These are phyloP conservation scores for Caprella mutica DNA, from an alignment of 2,888 invertebrate species.

Conservation along the genomic window DNA sequence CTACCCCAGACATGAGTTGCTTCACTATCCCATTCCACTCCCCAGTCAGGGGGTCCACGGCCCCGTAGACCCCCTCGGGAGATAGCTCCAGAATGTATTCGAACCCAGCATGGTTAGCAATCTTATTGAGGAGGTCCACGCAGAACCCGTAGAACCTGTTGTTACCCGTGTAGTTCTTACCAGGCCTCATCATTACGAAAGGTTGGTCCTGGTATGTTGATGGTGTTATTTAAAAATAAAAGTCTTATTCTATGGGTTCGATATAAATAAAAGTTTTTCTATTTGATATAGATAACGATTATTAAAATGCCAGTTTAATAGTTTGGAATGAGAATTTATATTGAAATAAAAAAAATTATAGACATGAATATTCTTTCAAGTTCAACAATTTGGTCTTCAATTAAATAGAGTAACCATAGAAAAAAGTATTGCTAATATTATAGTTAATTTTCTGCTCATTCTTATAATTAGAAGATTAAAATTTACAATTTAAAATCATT, in stretches of 20 bases:
- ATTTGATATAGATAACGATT: no score
- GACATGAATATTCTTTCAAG: no score
- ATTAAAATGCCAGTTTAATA: no score
- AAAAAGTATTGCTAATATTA: neutral
- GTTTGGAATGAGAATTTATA: no score
- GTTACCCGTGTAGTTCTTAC: constrained; percentile 52
- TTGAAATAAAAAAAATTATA: no score
- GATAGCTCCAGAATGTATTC: constrained; percentile 37
- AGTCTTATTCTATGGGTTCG: no score
- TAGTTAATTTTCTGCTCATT: neutral
- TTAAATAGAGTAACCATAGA: neutral
- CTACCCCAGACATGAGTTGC: constrained; percentile 40
- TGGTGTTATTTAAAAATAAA: no score
- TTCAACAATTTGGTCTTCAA: no score
- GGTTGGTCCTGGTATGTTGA: constrained; percentile 35
- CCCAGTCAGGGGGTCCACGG: constrained; percentile 36
- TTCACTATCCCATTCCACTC: constrained; percentile 44
- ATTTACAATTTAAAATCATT: neutral
- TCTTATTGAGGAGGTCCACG: constrained; percentile 53
- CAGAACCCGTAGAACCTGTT: constrained; percentile 67
- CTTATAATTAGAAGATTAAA: neutral
- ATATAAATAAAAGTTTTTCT: no score
- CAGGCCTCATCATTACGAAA: constrained; percentile 38
- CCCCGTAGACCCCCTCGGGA: constrained; percentile 37
- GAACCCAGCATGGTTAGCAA: constrained; percentile 24